A percentile compares a stretch with the other conserved stretches of the same genome.
phyloP scores from a whole-genome alignment of 1,140 invertebrate genomes.

The Calliphora vicina region DNA sequence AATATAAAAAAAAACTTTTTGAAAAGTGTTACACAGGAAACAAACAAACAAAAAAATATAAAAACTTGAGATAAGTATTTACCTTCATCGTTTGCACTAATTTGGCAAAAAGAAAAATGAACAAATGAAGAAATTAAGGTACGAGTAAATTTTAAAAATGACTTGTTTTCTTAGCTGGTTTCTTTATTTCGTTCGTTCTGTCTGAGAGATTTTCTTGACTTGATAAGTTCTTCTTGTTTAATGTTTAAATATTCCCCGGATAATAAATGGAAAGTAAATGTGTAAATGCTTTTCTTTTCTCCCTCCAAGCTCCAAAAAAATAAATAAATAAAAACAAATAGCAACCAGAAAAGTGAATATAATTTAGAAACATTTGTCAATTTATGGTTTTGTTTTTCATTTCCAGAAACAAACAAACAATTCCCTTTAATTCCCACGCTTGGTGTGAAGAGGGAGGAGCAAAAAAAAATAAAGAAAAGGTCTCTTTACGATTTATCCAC shows the following conservation, averaged over 20 bases:
- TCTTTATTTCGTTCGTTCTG: too few species aligned
- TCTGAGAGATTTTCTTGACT: neutral
- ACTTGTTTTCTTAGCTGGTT: neutral
- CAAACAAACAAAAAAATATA: too few species aligned
- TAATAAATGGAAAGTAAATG: slow-evolving; percentile 11
- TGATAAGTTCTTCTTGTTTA: neutral
- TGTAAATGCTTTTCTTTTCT: neutral
- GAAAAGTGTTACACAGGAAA: too few species aligned
- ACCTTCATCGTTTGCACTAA: too few species aligned
- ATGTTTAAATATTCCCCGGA: neutral
- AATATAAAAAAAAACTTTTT: too few species aligned
- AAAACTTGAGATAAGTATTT: too few species aligned
- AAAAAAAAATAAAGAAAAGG: too few species aligned
- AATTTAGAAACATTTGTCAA: slow-evolving; percentile 9
- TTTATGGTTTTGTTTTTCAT: neutral
- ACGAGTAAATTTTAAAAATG: neutral
- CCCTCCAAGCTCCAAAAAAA: neutral
- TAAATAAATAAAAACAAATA: neutral
- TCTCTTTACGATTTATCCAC: neutral
- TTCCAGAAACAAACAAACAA: neutral
- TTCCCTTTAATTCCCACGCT: neutral
- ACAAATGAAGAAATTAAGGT: too few species aligned
- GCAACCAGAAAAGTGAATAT: neutral
- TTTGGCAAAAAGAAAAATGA: too few species aligned
- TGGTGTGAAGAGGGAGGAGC: neutral